Evolutionary conservation across 2,797 vertebrate genomes (phyloP), one percentile per base, ranked within the genome.

Genomic region (Hydrolagus colliei): DNA sequence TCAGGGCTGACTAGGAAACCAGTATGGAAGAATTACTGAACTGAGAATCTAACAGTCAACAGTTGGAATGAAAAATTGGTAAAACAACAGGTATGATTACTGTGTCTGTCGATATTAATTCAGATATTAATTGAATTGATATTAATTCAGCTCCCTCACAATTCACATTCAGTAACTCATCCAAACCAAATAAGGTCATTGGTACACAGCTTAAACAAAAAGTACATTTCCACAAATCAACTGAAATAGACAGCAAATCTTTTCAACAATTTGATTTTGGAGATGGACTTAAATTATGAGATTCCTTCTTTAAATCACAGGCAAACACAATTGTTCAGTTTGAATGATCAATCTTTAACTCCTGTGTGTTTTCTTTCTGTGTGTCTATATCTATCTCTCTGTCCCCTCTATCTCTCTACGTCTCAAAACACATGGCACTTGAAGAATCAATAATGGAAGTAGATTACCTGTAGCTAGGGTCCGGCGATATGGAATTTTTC

Each of bases 111-210:
- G 6, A 52, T 52, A 52, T 52, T 27, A 27, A 27, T 27, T 27
- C 22, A 32, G 73, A 73, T 35, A 27, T 27, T 27, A 27, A 27
- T 27, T 27, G 27, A 27, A 27, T 52, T 52, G 6, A 52, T 52
- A 52, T 52, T 32, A 74, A 27, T 35, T 14, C 13, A 0, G 11
- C 73, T 73, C 73, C 5, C 0, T 41, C 32, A 52, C 41, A 52
- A 52, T 3, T 52, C 13, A 14, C 32, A 74, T 12, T 74, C 13
- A 74, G 73, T 6, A 74, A 74, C 32, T 35, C 73, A 32, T 41
- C 32, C 73, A 74, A 74, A 74, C 12, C 27, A 74, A 74, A 74
- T 74, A 74, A 74, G 32, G 73, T 41, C 73, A 74, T 4, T 74
- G 73, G 16, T 27, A 74, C 35, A 52, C 41, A 52, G 41, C 41